Evolutionary conservation across 2,888 invertebrate species (phyloP).

Genomic region (Hyppa rectilinea): DNA sequence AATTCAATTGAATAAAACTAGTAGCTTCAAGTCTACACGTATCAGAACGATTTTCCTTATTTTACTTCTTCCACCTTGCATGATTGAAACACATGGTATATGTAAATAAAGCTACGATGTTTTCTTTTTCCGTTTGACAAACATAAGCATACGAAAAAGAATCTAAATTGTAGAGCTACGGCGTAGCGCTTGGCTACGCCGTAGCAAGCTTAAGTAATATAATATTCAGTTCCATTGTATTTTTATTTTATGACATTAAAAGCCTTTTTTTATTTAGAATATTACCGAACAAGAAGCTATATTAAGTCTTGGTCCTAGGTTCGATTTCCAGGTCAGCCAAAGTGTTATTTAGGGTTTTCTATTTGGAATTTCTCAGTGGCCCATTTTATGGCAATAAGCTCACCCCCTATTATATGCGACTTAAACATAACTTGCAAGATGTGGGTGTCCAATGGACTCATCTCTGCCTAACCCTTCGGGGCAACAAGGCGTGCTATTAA

Average conservation of each 20-base stretch:
- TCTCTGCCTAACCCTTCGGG: too few relatives aligned
- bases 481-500: too few relatives aligned
- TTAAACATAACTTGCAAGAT: too few relatives aligned
- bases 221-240: constrained; percentile 7
- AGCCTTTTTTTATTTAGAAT: background rate
- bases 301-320: too few relatives aligned
- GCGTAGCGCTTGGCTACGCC: constrained; percentile 52
- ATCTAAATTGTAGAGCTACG: constrained; percentile 6
- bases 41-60: constrained; percentile 42
- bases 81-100: constrained; percentile 24
- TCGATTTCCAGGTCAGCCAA: too few relatives aligned
- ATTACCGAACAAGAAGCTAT: background rate
- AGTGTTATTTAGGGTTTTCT: too few relatives aligned
- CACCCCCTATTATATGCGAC: too few relatives aligned
- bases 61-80: constrained; percentile 8
- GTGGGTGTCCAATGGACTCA: too few relatives aligned
- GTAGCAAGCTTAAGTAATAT: constrained; percentile 33
- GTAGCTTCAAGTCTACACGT: constrained; percentile 12
- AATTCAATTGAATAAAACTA: constrained; percentile 32
- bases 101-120: constrained; percentile 22
- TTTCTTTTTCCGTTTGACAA: background rate
- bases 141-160: background rate
- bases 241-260: constrained; percentile 12
- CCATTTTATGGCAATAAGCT: too few relatives aligned
- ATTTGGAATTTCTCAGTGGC: too few relatives aligned